Evolutionary conservation across 1,140 invertebrate species (phyloP), one percentile per base, ranked within the genome.

Genomic region (Trichomalopsis sarcophagae): DNA sequence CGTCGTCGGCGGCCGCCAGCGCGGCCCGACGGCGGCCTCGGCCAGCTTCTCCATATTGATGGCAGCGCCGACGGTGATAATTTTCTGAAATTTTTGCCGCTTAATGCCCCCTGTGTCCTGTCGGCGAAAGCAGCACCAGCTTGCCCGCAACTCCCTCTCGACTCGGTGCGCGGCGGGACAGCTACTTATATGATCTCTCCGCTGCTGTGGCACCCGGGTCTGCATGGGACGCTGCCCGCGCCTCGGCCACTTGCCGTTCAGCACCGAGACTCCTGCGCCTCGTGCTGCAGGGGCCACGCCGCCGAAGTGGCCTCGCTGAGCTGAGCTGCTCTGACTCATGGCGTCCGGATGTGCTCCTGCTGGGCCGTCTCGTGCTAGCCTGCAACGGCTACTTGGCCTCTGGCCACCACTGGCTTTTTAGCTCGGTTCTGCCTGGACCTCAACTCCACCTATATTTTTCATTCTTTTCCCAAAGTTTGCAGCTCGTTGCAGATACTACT

Each of bases 21-120:
- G 85, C 87, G 86, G 84, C 88, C 89, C 87, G 86, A 85, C 84
- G 87, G 87, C 86, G 87, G 84, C 88, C 82, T 89, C 88, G 75
- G 86, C 87, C 89, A 89, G 89, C 89, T 90, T 91, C 91, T 92
- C 94, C 94, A 95, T 94, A 94, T 95, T 95, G 95, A 95, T 95
- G 94, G 94, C 95, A 95, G 95, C 95, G 95, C 95, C 95, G 94
- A 94, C 94, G 91, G 95, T 95, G 95, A 94, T 95, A 94, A 95
- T 95, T 95, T 95, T 93, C 90, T 92, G 94, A 95, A 95, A 95
- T 95, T 95, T 95, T 95, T 94, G 94, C 94, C 92, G 94, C 80
- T 94, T 95, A 95, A 95, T 95, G 95, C 95, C 95, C 95, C 95
- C 95, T 95, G 94, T 94, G 93, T 94, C 93, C 93, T 92, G 92